Conservation (phyloP, 1,140 invertebrate species). For the Oryzaephilus surinamensis region DNA sequence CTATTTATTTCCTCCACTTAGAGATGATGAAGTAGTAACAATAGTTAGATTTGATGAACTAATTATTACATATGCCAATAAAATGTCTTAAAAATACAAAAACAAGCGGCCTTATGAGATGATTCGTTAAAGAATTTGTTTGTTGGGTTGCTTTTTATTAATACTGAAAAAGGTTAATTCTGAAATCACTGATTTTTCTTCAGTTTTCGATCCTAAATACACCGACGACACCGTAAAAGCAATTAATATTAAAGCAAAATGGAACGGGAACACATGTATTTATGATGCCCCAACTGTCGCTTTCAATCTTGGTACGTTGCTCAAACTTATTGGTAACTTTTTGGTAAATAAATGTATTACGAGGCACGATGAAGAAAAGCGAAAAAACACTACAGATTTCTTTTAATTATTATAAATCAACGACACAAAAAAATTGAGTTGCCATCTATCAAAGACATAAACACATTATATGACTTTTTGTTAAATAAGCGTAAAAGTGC, state of each 20-base stretch:
- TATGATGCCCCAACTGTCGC: constrained; percentile 1
- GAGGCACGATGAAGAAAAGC: not conserved
- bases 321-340: not conserved
- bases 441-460: constrained; percentile 8
- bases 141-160: too few species aligned
- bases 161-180: not conserved
- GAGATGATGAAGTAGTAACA: not conserved
- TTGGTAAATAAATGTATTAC: constrained; percentile 2
- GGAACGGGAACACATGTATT: too few species aligned
- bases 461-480: constrained; percentile 3
- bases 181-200: not conserved
- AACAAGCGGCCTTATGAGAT: not conserved
- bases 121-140: too few species aligned
- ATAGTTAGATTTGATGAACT: constrained; percentile 1
- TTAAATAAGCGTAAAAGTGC: not conserved
- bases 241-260: too few species aligned
- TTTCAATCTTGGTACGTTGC: not conserved
- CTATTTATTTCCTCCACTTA: constrained; percentile 1
- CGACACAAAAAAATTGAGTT: constrained; percentile 5
- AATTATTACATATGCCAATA: not conserved
- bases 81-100: constrained; percentile 3
- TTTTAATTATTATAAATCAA: constrained; percentile 1
- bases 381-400: constrained; percentile 3
- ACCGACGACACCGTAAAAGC: too few species aligned
- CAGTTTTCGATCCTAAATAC: not conserved